Evolutionary conservation across 2,113 vertebrate genomes (phyloP), one percentile per base, ranked within the genome.

Genomic region (Rhizomys pruinosus): DNA sequence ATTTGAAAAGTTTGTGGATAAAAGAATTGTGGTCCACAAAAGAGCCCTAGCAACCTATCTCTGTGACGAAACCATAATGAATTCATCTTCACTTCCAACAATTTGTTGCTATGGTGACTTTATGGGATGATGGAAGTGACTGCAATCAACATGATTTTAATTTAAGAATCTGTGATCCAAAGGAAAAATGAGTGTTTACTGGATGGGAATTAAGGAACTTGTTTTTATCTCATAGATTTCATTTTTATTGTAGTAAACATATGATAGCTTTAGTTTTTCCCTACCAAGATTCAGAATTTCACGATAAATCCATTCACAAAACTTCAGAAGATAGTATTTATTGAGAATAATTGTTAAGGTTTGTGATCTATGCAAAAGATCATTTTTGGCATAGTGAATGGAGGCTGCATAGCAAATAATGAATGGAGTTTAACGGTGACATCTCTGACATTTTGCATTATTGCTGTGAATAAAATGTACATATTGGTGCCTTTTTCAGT

Each of bases 81-180:
- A 68, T 37, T 85, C 27, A 1, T 74, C 95, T 81, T 76, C 5
- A 44, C 23, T 85, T 34, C 25, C 5, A 88, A n/a, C 69, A 55
- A 66, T 76, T 92, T 86, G 13, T 92, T 88, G n/a, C 29, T 55
- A 92, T 80, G 17, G 64, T 74, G 39, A 84, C 66, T 72, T 94
- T 86, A 29, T 0, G 25, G 34, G 19, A 82, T 17, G 20, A 69
- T 37, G 23, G 16, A 64, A 74, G 22, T 57, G 22, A 74, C 25
- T 4, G n/a, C 13, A 87, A 63, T n/a, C 47, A 82, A 78, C 80
- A n/a, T 57, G 57, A 76, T 68, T 89, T 90, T 89, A 88, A 91
- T 92, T 73, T 55, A 2, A 42, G 27, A 92, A 7, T 25, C 13
- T 88, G 25, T 90, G 13, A 47, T 64, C 25, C 25, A 74, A 93